A percentile compares a stretch with the other conserved stretches of the same genome.
phyloP scores from a whole-genome alignment of 2,113 vertebrate genomes.

The Xyrauchen texanus region DNA sequence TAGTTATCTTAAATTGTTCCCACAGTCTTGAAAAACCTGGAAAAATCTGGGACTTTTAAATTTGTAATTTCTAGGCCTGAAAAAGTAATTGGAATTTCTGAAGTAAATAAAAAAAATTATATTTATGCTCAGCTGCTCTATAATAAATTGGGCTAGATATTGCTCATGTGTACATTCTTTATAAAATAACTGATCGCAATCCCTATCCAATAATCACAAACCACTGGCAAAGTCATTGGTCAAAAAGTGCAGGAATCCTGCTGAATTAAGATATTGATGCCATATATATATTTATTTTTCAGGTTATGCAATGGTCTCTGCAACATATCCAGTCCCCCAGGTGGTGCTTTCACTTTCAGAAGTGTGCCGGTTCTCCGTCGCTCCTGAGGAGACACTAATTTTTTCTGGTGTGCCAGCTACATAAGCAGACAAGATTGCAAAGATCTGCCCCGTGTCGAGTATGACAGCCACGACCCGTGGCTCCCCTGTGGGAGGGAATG shows the following conservation, averaged over 20 bases:
- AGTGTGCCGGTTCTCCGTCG: constrained; percentile 89
- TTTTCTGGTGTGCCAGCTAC: constrained; percentile 92
- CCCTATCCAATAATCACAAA: too few relatives aligned
- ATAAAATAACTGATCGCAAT: too few relatives aligned
- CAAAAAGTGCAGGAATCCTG: background rate
- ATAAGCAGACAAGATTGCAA: constrained; percentile 99
- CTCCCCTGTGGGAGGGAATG: constrained; percentile 99
- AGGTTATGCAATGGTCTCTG: constrained; percentile 99
- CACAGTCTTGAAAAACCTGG: too few relatives aligned
- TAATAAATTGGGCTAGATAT: too few relatives aligned
- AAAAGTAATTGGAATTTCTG: too few relatives aligned
- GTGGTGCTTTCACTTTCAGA: constrained; percentile 93
- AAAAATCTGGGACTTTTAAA: too few relatives aligned
- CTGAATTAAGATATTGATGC: constrained; percentile 12
- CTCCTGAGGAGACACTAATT: constrained; percentile 97
- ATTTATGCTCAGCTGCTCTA: too few relatives aligned
- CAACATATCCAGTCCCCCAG: constrained; percentile 92
- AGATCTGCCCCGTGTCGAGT: constrained; percentile 99
- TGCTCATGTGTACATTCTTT: too few relatives aligned
- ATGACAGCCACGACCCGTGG: constrained; percentile 99
- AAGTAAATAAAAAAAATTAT: too few relatives aligned
- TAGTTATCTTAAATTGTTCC: too few relatives aligned
- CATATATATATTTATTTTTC: constrained; percentile 4
- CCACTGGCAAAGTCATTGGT: background rate
- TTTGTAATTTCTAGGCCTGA: too few relatives aligned